Evolutionary conservation across 2,888 invertebrate genomes (phyloP), one percentile per base, ranked within the genome.

Genomic region (Linyphia triangularis): DNA sequence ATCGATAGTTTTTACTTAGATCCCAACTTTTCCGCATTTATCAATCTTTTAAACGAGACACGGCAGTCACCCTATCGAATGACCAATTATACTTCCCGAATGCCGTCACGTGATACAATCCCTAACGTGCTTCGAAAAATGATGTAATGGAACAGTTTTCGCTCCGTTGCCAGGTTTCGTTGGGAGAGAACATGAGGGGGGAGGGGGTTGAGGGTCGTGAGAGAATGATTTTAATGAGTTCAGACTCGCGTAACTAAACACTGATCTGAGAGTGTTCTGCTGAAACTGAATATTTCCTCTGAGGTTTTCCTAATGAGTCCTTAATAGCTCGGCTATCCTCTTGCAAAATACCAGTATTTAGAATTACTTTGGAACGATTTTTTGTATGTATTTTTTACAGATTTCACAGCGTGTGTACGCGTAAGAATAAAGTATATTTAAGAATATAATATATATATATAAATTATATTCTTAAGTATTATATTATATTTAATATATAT

Each of bases 161-260:
- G 33, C 33, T 33, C 16, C 16, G 24, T 51, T 51, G 51, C 51
- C 51, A 51, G 51, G n/a, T 51, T 7, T n/a, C 2, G 16, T n/a
- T 13, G 5, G n/a, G 51, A 16, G 5, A n/a, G n/a, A 13, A 51
- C 5, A 9, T 4, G 9, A 69, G 37, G 28, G 37, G 72, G 19
- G 51, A 9, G 33, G 9, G 33, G 37, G 28, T 19, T 43, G 19
- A 28, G 3, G 19, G 1, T 2, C 19, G 10, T 24, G 30, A 13
- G 16, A 33, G 37, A 22, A 10, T 75, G 57, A 69, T 30, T 79
- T 79, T 79, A 79, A 79, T 79, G 79, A 79, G 79, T 79, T 67
- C 16, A 28, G 79, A 79, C 40, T 22, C 26, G 67, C 26, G 77
- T 70, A 77, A 67, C 65, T 30, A 30, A 51, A 51, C 30, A 43